A percentile compares a stretch with the other conserved stretches of the same genome.
phyloP scores from a whole-genome alignment of 2,113 vertebrate species.

The Lophochroa leadbeateri region DNA sequence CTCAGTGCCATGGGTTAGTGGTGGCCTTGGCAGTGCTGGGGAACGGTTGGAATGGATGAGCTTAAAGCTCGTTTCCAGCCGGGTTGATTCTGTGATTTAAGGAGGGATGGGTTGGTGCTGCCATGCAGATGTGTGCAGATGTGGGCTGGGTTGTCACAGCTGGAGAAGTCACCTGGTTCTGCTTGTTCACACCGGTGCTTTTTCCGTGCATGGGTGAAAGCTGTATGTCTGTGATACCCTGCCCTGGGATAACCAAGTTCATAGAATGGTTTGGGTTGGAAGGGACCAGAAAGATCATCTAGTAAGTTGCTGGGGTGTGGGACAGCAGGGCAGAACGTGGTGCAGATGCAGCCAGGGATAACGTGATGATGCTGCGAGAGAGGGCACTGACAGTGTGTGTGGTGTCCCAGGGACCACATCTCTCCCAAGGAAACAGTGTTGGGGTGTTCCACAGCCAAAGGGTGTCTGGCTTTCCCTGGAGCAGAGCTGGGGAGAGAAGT shows the following conservation, averaged over 20 bases:
- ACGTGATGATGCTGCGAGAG: rapidly evolving
- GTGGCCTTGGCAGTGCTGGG: neutral
- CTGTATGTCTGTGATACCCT: neutral
- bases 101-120: neutral
- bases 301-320: neutral
- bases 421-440: too few relatives aligned
- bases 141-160: neutral
- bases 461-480: neutral
- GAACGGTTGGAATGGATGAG: neutral
- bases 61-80: neutral
- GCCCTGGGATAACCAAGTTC: rapidly evolving
- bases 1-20: neutral
- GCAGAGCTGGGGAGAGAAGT: neutral
- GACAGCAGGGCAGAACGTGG: neutral
- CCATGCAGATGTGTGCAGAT: rapidly evolving
- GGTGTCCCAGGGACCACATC: rapidly evolving
- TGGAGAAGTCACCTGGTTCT: neutral
- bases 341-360: neutral
- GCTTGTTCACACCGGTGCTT: rapidly evolving
- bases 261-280: neutral
- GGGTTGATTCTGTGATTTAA: neutral
- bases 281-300: neutral
- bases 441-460: rapidly evolving
- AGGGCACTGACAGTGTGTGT: rapidly evolving
- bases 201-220: neutral